Percentiles rank a stretch among this genome's conserved stretches.
Conservation (phyloP, 2,888 invertebrate species). For the Idaea aversata region DNA sequence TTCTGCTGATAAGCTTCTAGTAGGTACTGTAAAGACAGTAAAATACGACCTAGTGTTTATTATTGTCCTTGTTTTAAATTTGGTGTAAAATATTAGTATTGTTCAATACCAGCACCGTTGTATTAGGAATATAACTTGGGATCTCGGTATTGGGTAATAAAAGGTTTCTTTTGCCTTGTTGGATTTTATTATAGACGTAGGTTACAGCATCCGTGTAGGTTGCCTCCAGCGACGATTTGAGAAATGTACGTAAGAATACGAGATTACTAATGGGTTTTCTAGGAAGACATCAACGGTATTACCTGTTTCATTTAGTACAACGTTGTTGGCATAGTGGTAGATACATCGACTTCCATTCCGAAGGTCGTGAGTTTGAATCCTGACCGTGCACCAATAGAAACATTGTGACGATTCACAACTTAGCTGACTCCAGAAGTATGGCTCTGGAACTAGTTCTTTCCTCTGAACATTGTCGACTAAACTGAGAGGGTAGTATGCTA, state of each 20-base stretch:
- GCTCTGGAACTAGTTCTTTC: too few species aligned
- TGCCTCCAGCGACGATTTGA: background rate
- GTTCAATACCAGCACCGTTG: background rate
- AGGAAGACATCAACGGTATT: slow-evolving; percentile 6
- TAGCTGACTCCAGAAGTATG: too few species aligned
- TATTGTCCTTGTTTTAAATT: slow-evolving; percentile 8
- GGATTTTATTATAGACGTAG: background rate
- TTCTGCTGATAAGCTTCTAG: slow-evolving; percentile 6
- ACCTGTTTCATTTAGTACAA: background rate
- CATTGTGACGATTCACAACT: too few species aligned
- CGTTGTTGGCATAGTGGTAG: too few species aligned
- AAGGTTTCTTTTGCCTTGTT: background rate
- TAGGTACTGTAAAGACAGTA: slow-evolving; percentile 11
- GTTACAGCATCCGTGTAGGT: background rate
- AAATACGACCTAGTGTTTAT: slow-evolving; percentile 19
- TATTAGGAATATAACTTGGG: background rate
- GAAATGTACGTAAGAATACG: background rate
- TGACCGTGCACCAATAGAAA: too few species aligned
- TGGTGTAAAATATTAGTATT: background rate
- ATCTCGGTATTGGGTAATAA: background rate
- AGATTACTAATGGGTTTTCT: slow-evolving; percentile 2
- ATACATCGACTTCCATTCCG: too few species aligned
- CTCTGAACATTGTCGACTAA: too few species aligned
- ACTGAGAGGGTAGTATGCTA: too few species aligned
- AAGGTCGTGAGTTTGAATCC: too few species aligned